Percentiles rank a stretch among this genome's conserved stretches.
phyloP scores from a whole-genome alignment of 2,797 vertebrate genomes.

The Syngnathus acus region DNA sequence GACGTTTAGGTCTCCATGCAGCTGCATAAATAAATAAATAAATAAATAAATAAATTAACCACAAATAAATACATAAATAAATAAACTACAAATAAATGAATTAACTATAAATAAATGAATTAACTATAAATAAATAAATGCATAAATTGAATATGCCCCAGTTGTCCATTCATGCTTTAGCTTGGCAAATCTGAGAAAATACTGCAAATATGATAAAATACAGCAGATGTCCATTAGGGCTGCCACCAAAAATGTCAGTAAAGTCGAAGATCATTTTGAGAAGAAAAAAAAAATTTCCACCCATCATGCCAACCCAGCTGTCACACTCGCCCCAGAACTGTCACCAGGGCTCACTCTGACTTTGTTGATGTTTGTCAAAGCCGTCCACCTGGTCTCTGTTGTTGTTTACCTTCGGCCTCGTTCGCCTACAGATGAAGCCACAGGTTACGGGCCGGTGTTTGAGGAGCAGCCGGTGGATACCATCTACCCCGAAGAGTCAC shows the following conservation, averaged over 20 bases:
- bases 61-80: no score
- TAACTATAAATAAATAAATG: neutral
- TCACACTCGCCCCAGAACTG: slow-evolving; percentile 32
- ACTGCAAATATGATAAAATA: neutral
- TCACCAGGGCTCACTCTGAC: slow-evolving; percentile 18
- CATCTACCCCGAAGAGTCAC: slow-evolving; percentile 92
- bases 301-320: slow-evolving; percentile 21
- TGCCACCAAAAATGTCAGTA: no score
- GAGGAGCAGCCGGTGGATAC: slow-evolving; percentile 94
- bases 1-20: neutral
- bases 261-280: no score
- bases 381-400: slow-evolving; percentile 10
- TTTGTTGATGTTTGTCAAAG: slow-evolving; percentile 11
- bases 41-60: no score
- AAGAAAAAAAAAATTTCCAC: neutral
- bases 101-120: no score
- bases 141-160: neutral
- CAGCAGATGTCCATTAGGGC: neutral
- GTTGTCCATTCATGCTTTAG: neutral
- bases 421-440: slow-evolving; percentile 75
- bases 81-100: no score
- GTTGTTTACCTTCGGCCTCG: slow-evolving; percentile 18
- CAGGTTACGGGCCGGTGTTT: slow-evolving; percentile 91
- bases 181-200: neutral
- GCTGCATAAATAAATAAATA: neutral